phyloP scores from a whole-genome alignment of 2,888 invertebrate genomes.

The Callosobruchus maculatus region DNA sequence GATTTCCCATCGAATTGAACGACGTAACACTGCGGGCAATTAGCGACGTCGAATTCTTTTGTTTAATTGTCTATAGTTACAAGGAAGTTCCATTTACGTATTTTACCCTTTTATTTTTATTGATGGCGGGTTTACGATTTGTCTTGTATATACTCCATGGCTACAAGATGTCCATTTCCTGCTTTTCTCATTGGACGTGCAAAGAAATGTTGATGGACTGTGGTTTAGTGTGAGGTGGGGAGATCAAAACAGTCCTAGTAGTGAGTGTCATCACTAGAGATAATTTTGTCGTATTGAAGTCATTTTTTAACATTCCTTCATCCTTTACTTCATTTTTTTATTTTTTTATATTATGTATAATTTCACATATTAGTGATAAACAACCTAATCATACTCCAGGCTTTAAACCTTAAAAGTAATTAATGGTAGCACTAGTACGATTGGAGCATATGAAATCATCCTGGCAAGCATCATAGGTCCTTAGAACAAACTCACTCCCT shows the following conservation, averaged over 20 bases:
- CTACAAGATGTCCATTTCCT: background rate
- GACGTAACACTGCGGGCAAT: background rate
- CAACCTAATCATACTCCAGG: too few species aligned
- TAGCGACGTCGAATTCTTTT: background rate
- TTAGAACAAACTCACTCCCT: too few species aligned
- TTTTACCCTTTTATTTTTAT: background rate
- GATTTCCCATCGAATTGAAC: background rate
- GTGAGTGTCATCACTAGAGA: too few species aligned
- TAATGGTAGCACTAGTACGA: too few species aligned
- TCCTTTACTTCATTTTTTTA: too few species aligned
- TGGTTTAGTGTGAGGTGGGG: background rate
- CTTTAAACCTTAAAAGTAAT: too few species aligned
- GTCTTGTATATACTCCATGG: background rate
- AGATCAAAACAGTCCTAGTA: background rate
- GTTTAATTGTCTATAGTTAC: background rate
- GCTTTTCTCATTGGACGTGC: background rate
- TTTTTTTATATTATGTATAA: too few species aligned
- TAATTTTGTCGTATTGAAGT: too few species aligned
- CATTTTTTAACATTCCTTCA: too few species aligned
- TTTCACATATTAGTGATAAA: too few species aligned
- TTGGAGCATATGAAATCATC: too few species aligned
- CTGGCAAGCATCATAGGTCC: too few species aligned
- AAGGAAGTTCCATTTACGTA: background rate
- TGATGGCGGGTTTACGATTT: background rate
- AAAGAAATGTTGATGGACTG: background rate